Evolutionary conservation across 2,888 invertebrate genomes (phyloP), one percentile per base, ranked within the genome.

Genomic region (Galeruca laticollis): DNA sequence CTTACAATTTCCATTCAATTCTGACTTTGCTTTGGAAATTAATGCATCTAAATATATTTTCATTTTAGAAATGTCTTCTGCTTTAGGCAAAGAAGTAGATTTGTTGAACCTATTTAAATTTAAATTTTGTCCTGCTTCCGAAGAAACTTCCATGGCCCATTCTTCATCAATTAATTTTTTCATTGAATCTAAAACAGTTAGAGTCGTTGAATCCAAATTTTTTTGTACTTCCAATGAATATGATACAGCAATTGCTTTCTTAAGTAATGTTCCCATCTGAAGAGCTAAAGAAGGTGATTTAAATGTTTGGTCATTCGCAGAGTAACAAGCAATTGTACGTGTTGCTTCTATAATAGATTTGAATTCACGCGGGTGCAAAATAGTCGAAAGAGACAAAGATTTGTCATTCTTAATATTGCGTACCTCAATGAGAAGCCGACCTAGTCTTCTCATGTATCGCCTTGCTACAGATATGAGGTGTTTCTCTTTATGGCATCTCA

Each of bases 61-160:
- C 31, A 73, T 60, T 26, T 69, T 37, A 66, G 69, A 62, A 37
- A 73, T 71, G 60, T 74, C 72, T 52, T 66, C 64, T n/a, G 72
- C 67, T 11, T 65, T 21, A 10, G 70, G 74, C 51, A 73, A 71
- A 9, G 71, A 35, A 15, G 74, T 63, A 47, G 69, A 57, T 62
- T 74, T 74, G 43, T 74, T 73, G 33, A 73, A 74, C 57, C 56
- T 70, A 60, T 74, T 74, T 43, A 69, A 59, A 13, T 51, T 52
- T 51, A 73, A 61, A 68, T 75, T 72, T 68, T 72, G 72, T 9
- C 47, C 60, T 13, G 60, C 60, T 26, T 66, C 60, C 20, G 43
- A 59, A 11, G 59, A 51, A 13, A 66, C 15, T 66, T 66, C 66
- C 9, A 6, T 9, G 15, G 66, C 57, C 66, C 66, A 66, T 11